These are phyloP conservation scores for Synergus itoensis DNA, from an alignment of 2,888 invertebrate species.

Conservation along the genomic window DNA sequence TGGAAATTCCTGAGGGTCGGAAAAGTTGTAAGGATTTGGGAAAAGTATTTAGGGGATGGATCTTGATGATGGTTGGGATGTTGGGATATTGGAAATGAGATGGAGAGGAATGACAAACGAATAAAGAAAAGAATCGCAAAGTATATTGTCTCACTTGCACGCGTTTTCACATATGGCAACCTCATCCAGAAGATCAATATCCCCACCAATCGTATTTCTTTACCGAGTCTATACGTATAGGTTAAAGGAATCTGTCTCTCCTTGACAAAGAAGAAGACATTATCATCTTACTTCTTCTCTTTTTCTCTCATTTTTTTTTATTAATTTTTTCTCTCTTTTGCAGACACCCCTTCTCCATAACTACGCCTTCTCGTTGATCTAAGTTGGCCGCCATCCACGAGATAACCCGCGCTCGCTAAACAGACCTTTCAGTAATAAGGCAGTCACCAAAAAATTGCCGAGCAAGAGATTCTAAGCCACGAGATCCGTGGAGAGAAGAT, in stretches of 20 bases:
- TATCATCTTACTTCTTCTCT: not conserved
- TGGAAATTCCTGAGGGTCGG: not conserved
- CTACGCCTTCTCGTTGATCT: not conserved
- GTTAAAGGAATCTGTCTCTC: not conserved
- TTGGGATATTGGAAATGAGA: constrained; percentile 42
- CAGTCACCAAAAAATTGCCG: not conserved
- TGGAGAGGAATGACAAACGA: constrained; percentile 45
- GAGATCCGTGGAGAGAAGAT: not conserved
- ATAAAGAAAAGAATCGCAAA: constrained; percentile 58
- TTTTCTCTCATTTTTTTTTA: not conserved
- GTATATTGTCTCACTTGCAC: constrained; percentile 54
- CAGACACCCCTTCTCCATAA: not conserved
- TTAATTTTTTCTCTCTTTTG: not conserved
- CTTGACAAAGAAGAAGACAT: no score
- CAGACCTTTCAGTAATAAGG: not conserved
- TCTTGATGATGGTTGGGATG: constrained; percentile 31
- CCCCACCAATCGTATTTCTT: constrained; percentile 54
- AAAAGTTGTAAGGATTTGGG: constrained; percentile 15
- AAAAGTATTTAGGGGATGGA: constrained; percentile 25
- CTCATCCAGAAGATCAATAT: constrained; percentile 73
- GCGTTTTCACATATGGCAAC: constrained; percentile 65
- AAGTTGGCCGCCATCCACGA: not conserved
- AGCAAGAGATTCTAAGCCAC: constrained; percentile 12
- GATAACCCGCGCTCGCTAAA: constrained; percentile 20
- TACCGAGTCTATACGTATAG: not conserved